Conservation (phyloP, 1,140 invertebrate genomes). For the Cotesia vestalis region DNA sequence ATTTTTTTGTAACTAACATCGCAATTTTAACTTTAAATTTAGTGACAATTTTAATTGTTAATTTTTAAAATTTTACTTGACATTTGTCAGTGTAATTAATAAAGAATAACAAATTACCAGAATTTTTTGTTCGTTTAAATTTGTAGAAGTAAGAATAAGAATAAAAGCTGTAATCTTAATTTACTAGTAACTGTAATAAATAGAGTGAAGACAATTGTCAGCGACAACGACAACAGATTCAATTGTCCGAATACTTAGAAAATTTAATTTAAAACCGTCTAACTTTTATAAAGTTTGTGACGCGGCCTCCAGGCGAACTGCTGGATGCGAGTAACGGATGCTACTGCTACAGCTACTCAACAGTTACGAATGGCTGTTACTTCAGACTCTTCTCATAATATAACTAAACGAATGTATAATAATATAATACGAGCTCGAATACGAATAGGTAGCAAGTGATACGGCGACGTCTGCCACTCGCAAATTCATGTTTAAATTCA, state of each 20-base stretch:
- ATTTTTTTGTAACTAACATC: too few species aligned
- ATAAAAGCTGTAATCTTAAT: not conserved
- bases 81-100: too few species aligned
- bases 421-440: not conserved
- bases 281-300: constrained; percentile 44
- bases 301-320: constrained; percentile 34
- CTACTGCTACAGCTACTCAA: not conserved
- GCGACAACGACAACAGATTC: constrained; percentile 36
- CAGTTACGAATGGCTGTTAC: constrained; percentile 25
- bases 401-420: not conserved
- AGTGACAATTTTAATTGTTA: too few species aligned
- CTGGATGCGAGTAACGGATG: constrained; percentile 21
- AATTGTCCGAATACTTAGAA: constrained; percentile 39
- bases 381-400: too few species aligned
- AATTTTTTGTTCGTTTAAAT: too few species aligned
- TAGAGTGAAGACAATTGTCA: constrained; percentile 35
- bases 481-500: too few species aligned
- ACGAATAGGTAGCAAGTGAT: too few species aligned
- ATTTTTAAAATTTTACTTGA: too few species aligned
- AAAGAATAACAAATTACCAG: too few species aligned
- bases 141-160: not conserved
- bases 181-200: not conserved
- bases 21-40: too few species aligned
- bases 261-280: constrained; percentile 40
- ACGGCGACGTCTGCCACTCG: too few species aligned